Base-by-base conservation (phyloP, 2,113 vertebrate genomes). In the Rhabdomys dilectus region DNA sequence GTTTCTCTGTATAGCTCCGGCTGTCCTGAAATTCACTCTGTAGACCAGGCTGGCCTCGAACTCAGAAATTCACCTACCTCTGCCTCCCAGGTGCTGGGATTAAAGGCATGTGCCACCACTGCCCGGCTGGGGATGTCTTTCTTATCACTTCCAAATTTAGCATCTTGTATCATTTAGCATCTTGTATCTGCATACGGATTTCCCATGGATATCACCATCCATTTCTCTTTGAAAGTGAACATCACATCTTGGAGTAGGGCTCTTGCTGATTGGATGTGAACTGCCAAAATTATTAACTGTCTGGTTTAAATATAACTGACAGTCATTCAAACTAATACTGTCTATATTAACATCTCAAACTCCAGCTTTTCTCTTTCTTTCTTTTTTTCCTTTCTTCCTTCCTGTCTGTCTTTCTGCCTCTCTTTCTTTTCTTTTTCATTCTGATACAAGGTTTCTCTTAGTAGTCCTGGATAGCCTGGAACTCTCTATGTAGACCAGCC, bases 141-240 rank as follows among this genome's bases (percentile, higher is more conserved):
- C 16, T 70, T 22, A 70, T 51, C 11, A 2, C 5, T n/a, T 76
- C 5, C 10, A 1, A n/a, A n/a, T n/a, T n/a, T n/a, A n/a, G n/a
- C n/a, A n/a, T n/a, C n/a, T n/a, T n/a, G n/a, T n/a, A n/a, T n/a
- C 26, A 19, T 22, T 51, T 72, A 51, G 22, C 5, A 24, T 22
- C 22, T 75, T 22, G 0, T 17, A 4, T 66, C 51, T 51, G 53
- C 10, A 13, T 29, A 86, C 13, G 75, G 31, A 26, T 3, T 86
- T 82, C 26, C 31, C 5, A 0, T 21, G 84, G 15, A 1, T 22
- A 1, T 48, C n/a, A 34, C 4, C 12, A 0, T 75, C 29, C 2
- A 5, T 66, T 93, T n/a, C 17, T 56, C n/a, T 91, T 91, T 60
- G 29, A 5, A 73, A n/a, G 34, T 60, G 56, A 72, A 15, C 51